Evolutionary conservation across 2,888 invertebrate genomes (phyloP), one percentile per base, ranked within the genome.

Genomic region (Globia sparganii): DNA sequence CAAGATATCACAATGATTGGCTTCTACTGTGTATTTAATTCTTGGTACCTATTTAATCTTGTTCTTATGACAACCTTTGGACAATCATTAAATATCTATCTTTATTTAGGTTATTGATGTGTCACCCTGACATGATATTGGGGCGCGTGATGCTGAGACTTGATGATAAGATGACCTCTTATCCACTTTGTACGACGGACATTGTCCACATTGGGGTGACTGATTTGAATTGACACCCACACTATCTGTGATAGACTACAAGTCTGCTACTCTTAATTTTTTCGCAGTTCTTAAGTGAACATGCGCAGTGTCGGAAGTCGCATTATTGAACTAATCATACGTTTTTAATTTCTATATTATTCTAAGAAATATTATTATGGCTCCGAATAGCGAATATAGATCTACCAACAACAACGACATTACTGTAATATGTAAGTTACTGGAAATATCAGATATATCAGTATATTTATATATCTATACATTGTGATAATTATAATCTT

Each of bases 31-130:
- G 25, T 53, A 53, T 53, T 61, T 18, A 15, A 64, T 46, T n/a
- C 25, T 53, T 66, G 21, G 9, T 37, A 49, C 13, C 34, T 13
- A 34, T 25, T 64, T 59, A 25, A 66, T 66, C 13, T 31, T 37
- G 28, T 59, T 68, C 46, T 43, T 43, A 34, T 21, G 34, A 66
- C 13, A 72, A 66, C 65, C 9, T 40, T 72, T 71, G 43, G 21
- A n/a, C 28, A 72, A 75, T 72, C 18, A 62, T 25, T 43, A 49
- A 67, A 61, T 49, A 53, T 65, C 25, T 46, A 34, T n/a, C 15
- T 28, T 37, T 72, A 70, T 62, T 68, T 72, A 73, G 80, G 84
- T 85, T 86, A 88, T 86, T 85, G 37, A 66, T 77, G 80, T 53
- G 62, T 85, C 83, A 82, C 76, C 83, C 83, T 64, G 34, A 65